Base-by-base conservation (phyloP, 2,113 vertebrate species). In the Ciconia boyciana region DNA sequence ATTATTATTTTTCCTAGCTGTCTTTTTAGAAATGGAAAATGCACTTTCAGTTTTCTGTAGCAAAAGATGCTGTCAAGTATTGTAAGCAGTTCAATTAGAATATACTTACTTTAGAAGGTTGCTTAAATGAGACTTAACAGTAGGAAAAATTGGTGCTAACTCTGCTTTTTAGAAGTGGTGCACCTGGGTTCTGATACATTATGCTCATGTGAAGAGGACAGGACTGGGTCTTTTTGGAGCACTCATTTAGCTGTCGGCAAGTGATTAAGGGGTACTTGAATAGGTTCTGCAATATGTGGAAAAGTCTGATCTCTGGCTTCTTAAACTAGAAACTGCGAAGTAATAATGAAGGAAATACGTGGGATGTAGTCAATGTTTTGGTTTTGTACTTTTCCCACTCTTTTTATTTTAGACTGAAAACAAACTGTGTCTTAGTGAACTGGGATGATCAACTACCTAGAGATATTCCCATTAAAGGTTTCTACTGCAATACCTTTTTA, bases 261-360 rank as follows among this genome's bases (percentile, higher is more conserved):
- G 89, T 96, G 97, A 97, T 96, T 95, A 97, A 95, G 94, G 83
- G 78, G 91, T 81, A 74, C 97, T 97, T 49, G 68, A 95, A 61
- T 66, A 39, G 32, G 46, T 88, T 93, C 78, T 95, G 81, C 82
- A 83, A 62, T 80, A 85, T 20, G 78, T 77, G 68, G 82, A 85
- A 74, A 96, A 93, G 70, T 79, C 83, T 97, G 87, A 95, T 94
- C 93, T 91, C 84, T 90, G 87, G 26, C 89, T 95, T 58, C 82
- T 97, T 82, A 89, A 94, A 51, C 83, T 48, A 70, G 71, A 61
- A 95, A 66, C 78, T 68, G 62, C 7, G 3, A 80, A 94, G 82
- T 77, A 95, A 90, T 83, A 94, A 87, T 7, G 54, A 79, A 76
- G 36, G 20, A 25, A 94, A 88, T 66, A 43, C 0, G 2, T 51